phyloP scores from a whole-genome alignment of 2,888 invertebrate species.

The Caenorhabditis sp. region DNA sequence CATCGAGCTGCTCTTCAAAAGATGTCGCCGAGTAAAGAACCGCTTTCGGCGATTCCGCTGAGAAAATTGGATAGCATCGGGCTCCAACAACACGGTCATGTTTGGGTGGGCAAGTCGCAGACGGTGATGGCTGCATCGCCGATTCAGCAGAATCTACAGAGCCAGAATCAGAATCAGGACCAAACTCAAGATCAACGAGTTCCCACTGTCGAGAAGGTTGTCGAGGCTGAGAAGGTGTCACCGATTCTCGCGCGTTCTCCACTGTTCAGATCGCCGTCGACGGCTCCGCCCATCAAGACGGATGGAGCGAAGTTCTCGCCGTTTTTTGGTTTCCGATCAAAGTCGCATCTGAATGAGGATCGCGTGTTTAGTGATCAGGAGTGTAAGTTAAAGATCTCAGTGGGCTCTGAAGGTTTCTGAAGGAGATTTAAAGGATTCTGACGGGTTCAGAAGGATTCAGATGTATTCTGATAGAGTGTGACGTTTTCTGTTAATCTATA shows the following conservation, averaged over 20 bases:
- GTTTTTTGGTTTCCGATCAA: conserved; percentile 49
- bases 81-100: conserved; percentile 45
- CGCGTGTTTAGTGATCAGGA: conserved; percentile 29
- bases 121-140: conserved; percentile 35
- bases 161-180: too few species aligned
- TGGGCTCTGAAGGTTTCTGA: too few species aligned
- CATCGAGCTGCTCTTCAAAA: not conserved
- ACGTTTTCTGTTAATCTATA: not conserved
- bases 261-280: conserved; percentile 41
- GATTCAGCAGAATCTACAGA: too few species aligned
- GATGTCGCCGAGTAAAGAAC: not conserved
- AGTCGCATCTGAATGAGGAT: conserved; percentile 53
- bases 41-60: conserved; percentile 41
- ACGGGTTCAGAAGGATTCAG: not conserved
- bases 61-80: conserved; percentile 56
- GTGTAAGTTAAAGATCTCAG: too few species aligned
- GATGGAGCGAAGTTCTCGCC: conserved; percentile 21
- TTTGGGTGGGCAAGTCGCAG: conserved; percentile 54
- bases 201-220: not conserved
- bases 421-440: too few species aligned
- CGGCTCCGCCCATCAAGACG: not conserved
- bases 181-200: conserved; percentile 15
- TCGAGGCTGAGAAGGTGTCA: conserved; percentile 29
- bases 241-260: conserved; percentile 52
- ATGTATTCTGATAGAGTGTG: too few species aligned